A percentile compares a stretch with the other conserved stretches of the same genome.
Conservation (phyloP, 2,113 vertebrate species). For the Rostratula benghalensis region DNA sequence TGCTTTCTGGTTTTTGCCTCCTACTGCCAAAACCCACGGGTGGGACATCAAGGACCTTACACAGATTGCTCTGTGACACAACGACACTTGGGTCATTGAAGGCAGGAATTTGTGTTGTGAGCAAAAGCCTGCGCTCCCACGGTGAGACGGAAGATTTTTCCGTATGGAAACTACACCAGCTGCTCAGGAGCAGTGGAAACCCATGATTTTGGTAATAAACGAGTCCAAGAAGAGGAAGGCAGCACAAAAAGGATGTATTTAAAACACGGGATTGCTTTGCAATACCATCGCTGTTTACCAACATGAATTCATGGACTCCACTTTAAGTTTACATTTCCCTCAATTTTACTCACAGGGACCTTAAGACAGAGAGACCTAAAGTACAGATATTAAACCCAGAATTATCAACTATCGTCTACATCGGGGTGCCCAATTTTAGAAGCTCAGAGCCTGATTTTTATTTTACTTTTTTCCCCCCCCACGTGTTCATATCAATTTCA, state of each 20-base stretch:
- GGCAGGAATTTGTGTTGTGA: fast-evolving
- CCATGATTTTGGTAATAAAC: background rate
- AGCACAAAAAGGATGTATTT: background rate
- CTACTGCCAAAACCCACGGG: fast-evolving
- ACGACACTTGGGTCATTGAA: fast-evolving
- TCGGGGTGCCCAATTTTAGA: background rate
- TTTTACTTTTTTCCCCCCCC: background rate
- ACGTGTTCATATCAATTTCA: background rate
- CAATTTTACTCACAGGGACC: background rate
- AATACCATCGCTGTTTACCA: background rate
- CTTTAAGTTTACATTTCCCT: background rate
- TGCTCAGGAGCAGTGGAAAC: background rate
- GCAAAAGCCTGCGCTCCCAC: background rate
- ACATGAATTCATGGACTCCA: background rate
- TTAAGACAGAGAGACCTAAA: background rate
- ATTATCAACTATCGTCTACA: background rate
- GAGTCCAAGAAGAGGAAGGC: background rate
- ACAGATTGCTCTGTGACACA: background rate
- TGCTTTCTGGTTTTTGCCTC: background rate
- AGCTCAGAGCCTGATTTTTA: background rate
- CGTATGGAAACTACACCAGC: background rate
- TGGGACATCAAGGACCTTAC: background rate
- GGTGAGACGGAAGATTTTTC: background rate
- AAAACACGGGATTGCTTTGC: background rate
- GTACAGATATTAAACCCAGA: background rate